Percentiles rank a stretch among this genome's conserved stretches.
Evolutionary conservation across 2,888 invertebrate genomes (phyloP).

Genomic region (Drosophila helvetica): DNA sequence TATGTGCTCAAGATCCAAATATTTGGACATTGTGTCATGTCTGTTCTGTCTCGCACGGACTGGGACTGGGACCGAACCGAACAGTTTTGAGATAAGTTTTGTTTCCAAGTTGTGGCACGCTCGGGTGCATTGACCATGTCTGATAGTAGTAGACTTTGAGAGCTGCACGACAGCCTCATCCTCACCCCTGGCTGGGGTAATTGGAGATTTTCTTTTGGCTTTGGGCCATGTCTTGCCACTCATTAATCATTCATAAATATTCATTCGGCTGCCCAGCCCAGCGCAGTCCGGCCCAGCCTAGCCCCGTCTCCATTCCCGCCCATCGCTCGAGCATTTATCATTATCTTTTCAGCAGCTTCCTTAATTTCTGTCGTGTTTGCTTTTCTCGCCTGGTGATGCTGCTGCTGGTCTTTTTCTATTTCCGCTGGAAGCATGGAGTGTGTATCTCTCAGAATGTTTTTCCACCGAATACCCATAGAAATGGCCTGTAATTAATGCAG

Average conservation of each 20-base stretch:
- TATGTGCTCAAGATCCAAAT: conserved; percentile 59
- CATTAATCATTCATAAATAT: conserved; percentile 76
- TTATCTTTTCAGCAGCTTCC: conserved; percentile 66
- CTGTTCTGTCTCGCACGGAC: conserved; percentile 5
- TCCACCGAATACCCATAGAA: conserved; percentile 57
- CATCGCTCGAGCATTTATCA: conserved; percentile 64
- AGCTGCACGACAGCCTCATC: conserved; percentile 1
- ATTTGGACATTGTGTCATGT: conserved; percentile 61
- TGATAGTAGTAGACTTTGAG: conserved; percentile 1
- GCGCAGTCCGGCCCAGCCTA: conserved; percentile 23
- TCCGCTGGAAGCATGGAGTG: conserved; percentile 48
- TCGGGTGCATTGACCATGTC: conserved; percentile 40
- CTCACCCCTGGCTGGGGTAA: conserved; percentile 12
- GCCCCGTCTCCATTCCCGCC: conserved; percentile 14
- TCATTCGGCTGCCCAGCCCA: conserved; percentile 40
- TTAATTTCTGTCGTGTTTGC: conserved; percentile 36
- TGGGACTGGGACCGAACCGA: conserved; percentile 6
- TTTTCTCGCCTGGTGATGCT: not conserved
- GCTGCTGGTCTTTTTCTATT: conserved; percentile 51
- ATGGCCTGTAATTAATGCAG: conserved; percentile 65
- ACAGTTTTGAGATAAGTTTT: conserved; percentile 17
- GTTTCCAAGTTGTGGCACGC: conserved; percentile 1
- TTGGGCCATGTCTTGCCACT: conserved; percentile 31
- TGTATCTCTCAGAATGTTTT: conserved; percentile 29
- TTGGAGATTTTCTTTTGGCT: conserved; percentile 32